These are phyloP conservation scores for Cydia amplana DNA, from an alignment of 1,140 invertebrate species.

Conservation along the genomic window DNA sequence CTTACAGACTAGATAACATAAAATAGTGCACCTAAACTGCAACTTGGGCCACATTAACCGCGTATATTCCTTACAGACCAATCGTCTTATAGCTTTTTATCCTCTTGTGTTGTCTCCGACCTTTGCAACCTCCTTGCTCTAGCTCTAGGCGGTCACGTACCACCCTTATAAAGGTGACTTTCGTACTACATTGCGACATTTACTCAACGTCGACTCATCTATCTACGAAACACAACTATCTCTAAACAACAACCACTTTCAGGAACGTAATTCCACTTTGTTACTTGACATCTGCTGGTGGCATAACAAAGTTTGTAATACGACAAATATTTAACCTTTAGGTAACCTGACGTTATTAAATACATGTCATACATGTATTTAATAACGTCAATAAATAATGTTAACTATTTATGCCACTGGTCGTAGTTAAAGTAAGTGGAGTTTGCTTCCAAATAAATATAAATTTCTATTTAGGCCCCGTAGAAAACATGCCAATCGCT, in stretches of 20 bases:
- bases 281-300: neutral
- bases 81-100: neutral
- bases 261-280: neutral
- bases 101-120: neutral
- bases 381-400: too few species aligned
- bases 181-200: neutral
- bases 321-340: neutral
- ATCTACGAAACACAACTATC: neutral
- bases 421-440: too few species aligned
- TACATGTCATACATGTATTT: too few species aligned
- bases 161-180: conserved; percentile 6
- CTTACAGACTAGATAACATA: neutral
- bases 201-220: neutral
- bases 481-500: too few species aligned
- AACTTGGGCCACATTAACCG: too few species aligned
- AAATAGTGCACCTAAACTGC: neutral
- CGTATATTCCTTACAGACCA: too few species aligned
- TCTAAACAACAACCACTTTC: neutral
- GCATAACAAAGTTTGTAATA: neutral
- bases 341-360: too few species aligned
- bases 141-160: neutral
- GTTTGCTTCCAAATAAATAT: too few species aligned
- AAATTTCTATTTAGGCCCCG: too few species aligned
- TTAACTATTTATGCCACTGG: too few species aligned
- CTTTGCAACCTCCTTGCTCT: neutral